These are phyloP conservation scores for Beroe forskalii DNA, from an alignment of 37 sponge, comb jelly and placozoan species.

Conservation along the genomic window DNA sequence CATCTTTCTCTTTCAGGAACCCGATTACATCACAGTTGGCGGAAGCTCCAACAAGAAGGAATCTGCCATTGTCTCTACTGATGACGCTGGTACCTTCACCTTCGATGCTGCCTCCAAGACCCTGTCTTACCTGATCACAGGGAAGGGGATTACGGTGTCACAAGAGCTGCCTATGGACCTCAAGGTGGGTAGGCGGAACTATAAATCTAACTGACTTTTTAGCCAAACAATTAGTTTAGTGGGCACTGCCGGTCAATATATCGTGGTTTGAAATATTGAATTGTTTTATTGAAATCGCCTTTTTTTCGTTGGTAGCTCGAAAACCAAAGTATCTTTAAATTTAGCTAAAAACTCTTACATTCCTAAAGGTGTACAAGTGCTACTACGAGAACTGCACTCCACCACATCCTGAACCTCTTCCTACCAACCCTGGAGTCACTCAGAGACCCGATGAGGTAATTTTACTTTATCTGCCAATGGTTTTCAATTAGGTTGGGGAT, in stretches of 20 bases:
- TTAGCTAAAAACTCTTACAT: too few relatives aligned
- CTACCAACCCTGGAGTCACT: conserved; percentile 70
- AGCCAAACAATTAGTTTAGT: too few relatives aligned
- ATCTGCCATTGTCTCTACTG: not conserved
- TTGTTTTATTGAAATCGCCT: too few relatives aligned
- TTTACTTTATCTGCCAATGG: too few relatives aligned
- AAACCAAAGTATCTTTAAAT: too few relatives aligned
- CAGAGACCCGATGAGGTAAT: conserved; percentile 35
- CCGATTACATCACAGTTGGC: conserved; percentile 52
- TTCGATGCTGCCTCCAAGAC: conserved; percentile 35
- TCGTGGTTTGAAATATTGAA: too few relatives aligned
- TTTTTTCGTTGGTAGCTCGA: too few relatives aligned
- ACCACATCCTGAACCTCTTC: conserved; percentile 72
- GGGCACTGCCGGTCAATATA: too few relatives aligned
- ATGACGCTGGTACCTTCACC: conserved; percentile 56
- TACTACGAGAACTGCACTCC: conserved; percentile 63
- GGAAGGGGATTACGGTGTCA: not conserved
- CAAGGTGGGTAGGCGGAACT: conserved; percentile 67
- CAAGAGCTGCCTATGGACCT: conserved; percentile 32
- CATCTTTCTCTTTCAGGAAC: too few relatives aligned
- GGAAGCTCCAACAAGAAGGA: conserved; percentile 56
- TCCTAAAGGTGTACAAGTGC: conserved; percentile 69
- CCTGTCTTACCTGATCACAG: conserved; percentile 57
- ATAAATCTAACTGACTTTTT: too few relatives aligned
- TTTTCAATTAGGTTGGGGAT: too few relatives aligned